Base-by-base conservation (phyloP, 2,797 vertebrate species). In the Cossypha niveicapilla region DNA sequence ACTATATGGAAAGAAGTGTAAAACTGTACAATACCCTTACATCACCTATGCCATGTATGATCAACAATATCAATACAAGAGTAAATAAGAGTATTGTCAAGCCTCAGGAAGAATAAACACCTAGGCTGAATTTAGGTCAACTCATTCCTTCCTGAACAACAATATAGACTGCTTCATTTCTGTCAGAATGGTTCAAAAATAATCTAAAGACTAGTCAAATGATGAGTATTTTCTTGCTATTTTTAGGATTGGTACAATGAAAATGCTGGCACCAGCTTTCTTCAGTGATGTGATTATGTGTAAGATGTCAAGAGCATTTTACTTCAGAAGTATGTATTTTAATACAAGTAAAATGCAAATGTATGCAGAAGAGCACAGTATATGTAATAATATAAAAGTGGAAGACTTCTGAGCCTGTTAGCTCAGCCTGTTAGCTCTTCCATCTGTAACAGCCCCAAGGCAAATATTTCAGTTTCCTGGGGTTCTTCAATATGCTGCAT, bases 261-360 rank as follows among this genome's bases (percentile, higher is more conserved):
- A 83, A 95, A 87, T 22, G 35, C 72, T 93, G 51, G 47, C 78
- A 56, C 34, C n/a, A 32, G 54, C 74, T 76, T 81, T 86, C 62
- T 80, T 79, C 77, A 68, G 61, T 82, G 72, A 87, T 86, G 68
- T 58, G 74, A 77, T 71, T 74, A 85, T 2, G 2, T 56, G 48
- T 65, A 92, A 85, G 44, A 65, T 80, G 80, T 86, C 94, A 96
- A 84, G 58, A 93, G 48, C 65, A 82, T 93, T 92, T 95, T 88
- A 94, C 80, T 85, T 92, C 68, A 85, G 11, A 93, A 66, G 75
- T 78, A 80, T 37, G 1, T 79, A 67, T 79, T 88, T 91, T 83
- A 95, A 75, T 56, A 61, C 35, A 87, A 93, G 87, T 72, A 90
- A 94, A 91, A 95, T 87, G 91, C 88, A 93, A 82, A 94, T 86